Evolutionary conservation across 2,113 vertebrate species (phyloP).

Genomic region (Pelodiscus sinensis): DNA sequence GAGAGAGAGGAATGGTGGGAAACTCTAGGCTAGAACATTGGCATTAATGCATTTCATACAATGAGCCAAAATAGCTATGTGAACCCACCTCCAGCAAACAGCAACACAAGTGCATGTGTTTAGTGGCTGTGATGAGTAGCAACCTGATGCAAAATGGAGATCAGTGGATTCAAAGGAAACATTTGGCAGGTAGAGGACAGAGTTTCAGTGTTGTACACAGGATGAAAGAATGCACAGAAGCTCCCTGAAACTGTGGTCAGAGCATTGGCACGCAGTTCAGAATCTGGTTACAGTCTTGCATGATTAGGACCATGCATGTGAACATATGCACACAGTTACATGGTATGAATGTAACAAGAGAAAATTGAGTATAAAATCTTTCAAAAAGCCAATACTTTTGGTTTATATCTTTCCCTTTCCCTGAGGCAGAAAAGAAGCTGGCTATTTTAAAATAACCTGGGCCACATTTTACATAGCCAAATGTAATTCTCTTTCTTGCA

Average conservation of each 20-base stretch:
- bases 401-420: conserved; percentile 68
- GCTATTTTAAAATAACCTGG: conserved; percentile 62
- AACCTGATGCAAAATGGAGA: conserved; percentile 55
- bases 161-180: conserved; percentile 51
- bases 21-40: neutral
- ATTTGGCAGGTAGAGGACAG: conserved; percentile 47
- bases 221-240: conserved; percentile 37
- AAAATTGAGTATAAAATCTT: conserved; percentile 73
- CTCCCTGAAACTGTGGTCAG: conserved; percentile 28
- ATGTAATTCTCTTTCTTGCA: conserved; percentile 57
- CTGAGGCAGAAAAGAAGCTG: conserved; percentile 65
- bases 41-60: neutral
- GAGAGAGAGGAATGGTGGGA: neutral
- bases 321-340: conserved; percentile 70
- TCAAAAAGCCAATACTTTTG: conserved; percentile 71
- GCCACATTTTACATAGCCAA: conserved; percentile 59
- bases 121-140: conserved; percentile 43
- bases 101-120: conserved; percentile 16
- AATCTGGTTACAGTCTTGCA: conserved; percentile 61
- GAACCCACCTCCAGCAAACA: conserved; percentile 15
- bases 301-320: conserved; percentile 61
- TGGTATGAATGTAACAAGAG: conserved; percentile 61
- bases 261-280: conserved; percentile 36
- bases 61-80: neutral
- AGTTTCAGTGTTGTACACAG: conserved; percentile 32